These are phyloP conservation scores for Rhombomys opimus DNA, from an alignment of 2,113 vertebrate species.

Conservation along the genomic window DNA sequence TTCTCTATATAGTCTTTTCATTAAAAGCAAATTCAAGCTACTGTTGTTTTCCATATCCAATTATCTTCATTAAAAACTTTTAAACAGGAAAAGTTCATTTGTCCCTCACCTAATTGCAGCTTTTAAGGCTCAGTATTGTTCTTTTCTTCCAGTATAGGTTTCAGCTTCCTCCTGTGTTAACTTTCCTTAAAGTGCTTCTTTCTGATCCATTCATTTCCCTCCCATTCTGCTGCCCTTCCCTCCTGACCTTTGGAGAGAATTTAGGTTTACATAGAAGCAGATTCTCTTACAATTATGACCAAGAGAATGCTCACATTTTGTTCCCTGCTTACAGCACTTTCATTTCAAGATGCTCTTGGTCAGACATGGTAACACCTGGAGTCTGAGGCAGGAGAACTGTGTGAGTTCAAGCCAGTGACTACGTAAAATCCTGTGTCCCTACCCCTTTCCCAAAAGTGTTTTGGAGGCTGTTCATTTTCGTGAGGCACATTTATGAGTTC, in stretches of 20 bases:
- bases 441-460: not conserved
- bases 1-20: not conserved
- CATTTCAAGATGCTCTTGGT: slow-evolving; percentile 36
- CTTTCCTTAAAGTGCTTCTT: slow-evolving; percentile 1
- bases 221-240: not conserved
- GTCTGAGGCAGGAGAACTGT: not conserved
- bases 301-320: not conserved
- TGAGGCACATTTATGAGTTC: not conserved
- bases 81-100: slow-evolving; percentile 38
- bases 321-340: not conserved
- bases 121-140: slow-evolving; percentile 9
- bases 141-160: slow-evolving; percentile 25
- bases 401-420: not conserved
- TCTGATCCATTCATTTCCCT: not conserved
- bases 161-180: not conserved
- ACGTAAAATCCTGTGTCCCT: not conserved
- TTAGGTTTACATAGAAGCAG: not conserved
- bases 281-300: not conserved
- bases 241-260: not conserved
- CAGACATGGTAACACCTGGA: not conserved
- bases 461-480: not conserved
- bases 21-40: slow-evolving; percentile 9
- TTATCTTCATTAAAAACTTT: slow-evolving; percentile 8
- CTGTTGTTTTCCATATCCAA: not conserved
- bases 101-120: not conserved